phyloP scores from a whole-genome alignment of 2,797 vertebrate genomes.

The Anguilla anguilla region DNA sequence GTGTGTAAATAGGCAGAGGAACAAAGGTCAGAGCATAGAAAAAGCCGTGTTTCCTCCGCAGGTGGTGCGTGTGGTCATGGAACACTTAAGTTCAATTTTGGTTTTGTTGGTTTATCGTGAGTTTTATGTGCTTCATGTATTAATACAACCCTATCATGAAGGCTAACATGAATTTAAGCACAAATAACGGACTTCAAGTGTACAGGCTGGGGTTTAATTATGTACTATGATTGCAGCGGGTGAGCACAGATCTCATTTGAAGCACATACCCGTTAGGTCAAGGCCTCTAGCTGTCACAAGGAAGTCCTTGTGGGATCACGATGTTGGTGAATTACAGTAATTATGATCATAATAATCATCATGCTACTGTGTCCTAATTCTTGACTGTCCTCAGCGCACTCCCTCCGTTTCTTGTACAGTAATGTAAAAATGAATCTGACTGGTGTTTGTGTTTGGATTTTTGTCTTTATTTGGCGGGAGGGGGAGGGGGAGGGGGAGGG shows the following conservation, averaged over 20 bases:
- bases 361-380: constrained; percentile 50
- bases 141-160: background rate
- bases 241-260: background rate
- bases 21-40: background rate
- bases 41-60: background rate
- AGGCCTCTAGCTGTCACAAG: constrained; percentile 6
- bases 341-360: constrained; percentile 40
- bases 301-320: background rate
- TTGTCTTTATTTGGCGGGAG: constrained; percentile 47
- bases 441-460: constrained; percentile 56
- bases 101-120: background rate
- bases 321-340: constrained; percentile 45
- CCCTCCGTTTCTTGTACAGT: constrained; percentile 68
- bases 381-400: constrained; percentile 54
- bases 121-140: no score
- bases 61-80: background rate
- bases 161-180: background rate
- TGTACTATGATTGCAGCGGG: background rate
- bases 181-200: background rate
- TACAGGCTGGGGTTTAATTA: background rate
- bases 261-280: no score
- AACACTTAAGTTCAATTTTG: background rate
- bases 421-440: constrained; percentile 72
- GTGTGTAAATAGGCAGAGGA: background rate
- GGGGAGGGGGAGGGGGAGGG: constrained; percentile 34